Evolutionary conservation across 2,888 invertebrate genomes (phyloP).

Genomic region (Achlya flavicornis): DNA sequence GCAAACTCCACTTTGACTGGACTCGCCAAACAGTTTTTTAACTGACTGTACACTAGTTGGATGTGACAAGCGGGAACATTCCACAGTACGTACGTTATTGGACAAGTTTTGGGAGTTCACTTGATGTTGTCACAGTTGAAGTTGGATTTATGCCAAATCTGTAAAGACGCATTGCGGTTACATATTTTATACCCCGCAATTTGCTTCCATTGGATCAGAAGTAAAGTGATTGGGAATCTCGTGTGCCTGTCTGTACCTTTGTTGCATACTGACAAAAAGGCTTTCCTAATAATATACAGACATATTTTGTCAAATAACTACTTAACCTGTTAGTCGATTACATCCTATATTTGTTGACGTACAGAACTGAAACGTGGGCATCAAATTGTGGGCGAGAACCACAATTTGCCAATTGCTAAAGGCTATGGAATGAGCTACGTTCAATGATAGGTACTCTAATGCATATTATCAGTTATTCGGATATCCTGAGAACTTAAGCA

Average conservation of each 20-base stretch:
- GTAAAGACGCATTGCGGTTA: conserved; percentile 66
- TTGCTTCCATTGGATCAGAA: background rate
- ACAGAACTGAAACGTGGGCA: background rate
- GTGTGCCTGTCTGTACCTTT: background rate
- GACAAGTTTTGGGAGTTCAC: conserved; percentile 55
- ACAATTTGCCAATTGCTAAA: conserved; percentile 9
- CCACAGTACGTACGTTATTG: conserved; percentile 27
- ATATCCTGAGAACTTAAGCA: background rate
- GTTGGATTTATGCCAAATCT: conserved; percentile 71
- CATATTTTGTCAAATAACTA: no score
- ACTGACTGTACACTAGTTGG: background rate
- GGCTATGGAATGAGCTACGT: background rate
- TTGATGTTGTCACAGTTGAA: conserved; percentile 65
- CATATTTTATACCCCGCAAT: conserved; percentile 30
- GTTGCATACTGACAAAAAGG: background rate
- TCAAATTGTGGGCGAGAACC: background rate
- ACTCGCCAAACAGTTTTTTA: conserved; percentile 1
- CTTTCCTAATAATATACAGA: no score
- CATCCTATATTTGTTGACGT: no score
- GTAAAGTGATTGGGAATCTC: background rate
- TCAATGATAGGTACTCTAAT: background rate
- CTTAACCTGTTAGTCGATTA: no score
- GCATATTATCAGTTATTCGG: background rate
- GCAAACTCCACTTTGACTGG: background rate
- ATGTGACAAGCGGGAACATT: conserved; percentile 4